Base-by-base conservation (phyloP, 2,113 vertebrate species). In the Crotalus tigris region DNA sequence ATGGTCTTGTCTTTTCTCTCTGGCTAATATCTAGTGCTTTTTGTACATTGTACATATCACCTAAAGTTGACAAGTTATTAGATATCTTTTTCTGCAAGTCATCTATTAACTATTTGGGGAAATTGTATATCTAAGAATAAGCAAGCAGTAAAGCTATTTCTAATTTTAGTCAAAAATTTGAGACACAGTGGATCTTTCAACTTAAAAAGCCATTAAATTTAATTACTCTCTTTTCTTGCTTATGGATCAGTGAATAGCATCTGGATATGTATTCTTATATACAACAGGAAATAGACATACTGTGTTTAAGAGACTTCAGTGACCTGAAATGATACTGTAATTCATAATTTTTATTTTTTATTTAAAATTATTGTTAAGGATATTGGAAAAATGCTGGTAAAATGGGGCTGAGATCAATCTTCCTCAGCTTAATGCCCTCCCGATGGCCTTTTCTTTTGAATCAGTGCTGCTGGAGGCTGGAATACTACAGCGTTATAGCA, bases 61-160 rank as follows among this genome's bases (percentile, higher is more conserved):
- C 75, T 59, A 39, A 26, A 87, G 88, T 85, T 57, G 87, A 94
- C 88, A 90, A 29, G 51, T 92, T 55, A 92, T 90, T 94, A 87
- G 58, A 55, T 69, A 13, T 21, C 59, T 51, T 91, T 92, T 21
- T 75, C 57, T 90, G 24, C 19, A 86, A 64, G 69, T 33, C 19
- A 46, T 24, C 57, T 13, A 46, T 85, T 90, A 92, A 87, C 46
- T 58, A 29, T 51, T 87, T 58, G 49, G 13, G 39, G 51, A 49
- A 87, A 92, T 69, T 33, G 69, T 85, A 29, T 89, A 46, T 81
- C 58, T 61, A 59, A 51, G 57, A 93, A 33, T 39, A 69, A 93
- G 61, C 75, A 21, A 92, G 57, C 23, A 90, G 26, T 33, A 10
- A 87, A 94, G 75, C 19, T 58, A 92, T 94, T 90, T 92, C 93